Percentiles rank a stretch among this genome's conserved stretches.
Evolutionary conservation across 2,888 invertebrate species (phyloP).

Genomic region (Andrena bicolor): DNA sequence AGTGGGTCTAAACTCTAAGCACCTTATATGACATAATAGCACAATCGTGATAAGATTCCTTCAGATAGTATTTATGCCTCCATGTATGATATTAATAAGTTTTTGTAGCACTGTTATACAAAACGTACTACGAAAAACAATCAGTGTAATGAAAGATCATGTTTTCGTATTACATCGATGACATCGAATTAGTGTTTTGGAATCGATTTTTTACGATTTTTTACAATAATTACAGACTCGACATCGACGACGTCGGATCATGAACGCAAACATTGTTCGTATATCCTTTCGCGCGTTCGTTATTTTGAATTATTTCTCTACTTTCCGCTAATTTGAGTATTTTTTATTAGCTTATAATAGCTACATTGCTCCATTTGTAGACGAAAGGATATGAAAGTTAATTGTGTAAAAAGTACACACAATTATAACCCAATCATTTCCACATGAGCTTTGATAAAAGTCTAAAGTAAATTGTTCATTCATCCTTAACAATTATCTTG

Average conservation of each 20-base stretch:
- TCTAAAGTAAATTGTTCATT: conserved; percentile 6
- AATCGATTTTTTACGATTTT: neutral
- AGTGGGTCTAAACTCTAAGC: neutral
- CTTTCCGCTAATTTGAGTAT: too few relatives aligned
- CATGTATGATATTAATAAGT: neutral
- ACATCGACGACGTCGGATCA: neutral
- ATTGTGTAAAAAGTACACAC: conserved; percentile 30
- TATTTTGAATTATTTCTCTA: too few relatives aligned
- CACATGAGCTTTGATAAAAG: neutral
- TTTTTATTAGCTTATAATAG: neutral
- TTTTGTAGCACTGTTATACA: conserved; percentile 6
- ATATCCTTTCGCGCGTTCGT: neutral
- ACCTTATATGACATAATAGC: conserved; percentile 8
- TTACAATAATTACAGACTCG: conserved; percentile 9
- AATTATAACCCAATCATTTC: conserved; percentile 18
- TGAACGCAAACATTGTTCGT: neutral
- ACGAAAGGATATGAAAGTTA: conserved; percentile 3
- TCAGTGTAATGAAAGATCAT: conserved; percentile 19
- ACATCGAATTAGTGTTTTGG: neutral
- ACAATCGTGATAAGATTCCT: conserved; percentile 7
- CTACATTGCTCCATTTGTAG: neutral
- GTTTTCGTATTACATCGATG: neutral
- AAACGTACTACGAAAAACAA: neutral
- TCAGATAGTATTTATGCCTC: neutral
- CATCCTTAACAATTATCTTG: neutral